A percentile compares a stretch with the other conserved stretches of the same genome.
Conservation (phyloP, 1,140 invertebrate genomes). For the Drosophila nigrodunni region DNA sequence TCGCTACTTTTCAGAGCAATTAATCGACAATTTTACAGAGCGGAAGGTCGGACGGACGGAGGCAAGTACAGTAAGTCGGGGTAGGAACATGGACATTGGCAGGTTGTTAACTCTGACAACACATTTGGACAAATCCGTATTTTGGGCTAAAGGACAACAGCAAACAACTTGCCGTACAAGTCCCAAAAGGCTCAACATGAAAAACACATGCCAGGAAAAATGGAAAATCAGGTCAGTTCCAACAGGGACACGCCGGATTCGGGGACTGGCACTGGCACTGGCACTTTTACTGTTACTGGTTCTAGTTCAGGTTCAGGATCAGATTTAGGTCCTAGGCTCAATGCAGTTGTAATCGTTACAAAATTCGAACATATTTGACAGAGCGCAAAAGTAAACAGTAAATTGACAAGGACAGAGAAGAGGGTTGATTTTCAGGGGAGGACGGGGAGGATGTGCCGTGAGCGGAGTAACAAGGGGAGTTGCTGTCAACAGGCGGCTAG, state of each 20-base stretch:
- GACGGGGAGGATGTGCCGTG: background rate
- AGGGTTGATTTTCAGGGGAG: slow-evolving; percentile 24
- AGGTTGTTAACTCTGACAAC: slow-evolving; percentile 64
- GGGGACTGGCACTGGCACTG: background rate
- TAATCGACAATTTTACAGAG: slow-evolving; percentile 74
- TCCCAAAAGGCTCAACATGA: slow-evolving; percentile 53
- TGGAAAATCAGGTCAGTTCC: slow-evolving; percentile 74
- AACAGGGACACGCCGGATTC: slow-evolving; percentile 7
- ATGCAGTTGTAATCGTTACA: slow-evolving; percentile 81
- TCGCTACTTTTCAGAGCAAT: slow-evolving; percentile 54
- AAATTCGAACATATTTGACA: slow-evolving; percentile 84
- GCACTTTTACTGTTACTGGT: too few relatives aligned
- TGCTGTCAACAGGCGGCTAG: slow-evolving; percentile 62
- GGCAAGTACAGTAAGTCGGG: too few relatives aligned
- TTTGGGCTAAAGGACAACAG: slow-evolving; percentile 53
- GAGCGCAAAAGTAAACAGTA: slow-evolving; percentile 78
- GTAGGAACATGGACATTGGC: slow-evolving; percentile 40
- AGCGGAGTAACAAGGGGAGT: background rate
- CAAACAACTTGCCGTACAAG: slow-evolving; percentile 44
- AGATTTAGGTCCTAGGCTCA: slow-evolving; percentile 27
- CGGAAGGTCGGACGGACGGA: background rate
- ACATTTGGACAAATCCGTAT: slow-evolving; percentile 71
- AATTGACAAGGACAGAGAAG: slow-evolving; percentile 14
- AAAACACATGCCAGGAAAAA: slow-evolving; percentile 79
- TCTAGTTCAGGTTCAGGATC: background rate